Base-by-base conservation (phyloP, 2,888 invertebrate genomes). In the Stenoptilia bipunctidactyla region DNA sequence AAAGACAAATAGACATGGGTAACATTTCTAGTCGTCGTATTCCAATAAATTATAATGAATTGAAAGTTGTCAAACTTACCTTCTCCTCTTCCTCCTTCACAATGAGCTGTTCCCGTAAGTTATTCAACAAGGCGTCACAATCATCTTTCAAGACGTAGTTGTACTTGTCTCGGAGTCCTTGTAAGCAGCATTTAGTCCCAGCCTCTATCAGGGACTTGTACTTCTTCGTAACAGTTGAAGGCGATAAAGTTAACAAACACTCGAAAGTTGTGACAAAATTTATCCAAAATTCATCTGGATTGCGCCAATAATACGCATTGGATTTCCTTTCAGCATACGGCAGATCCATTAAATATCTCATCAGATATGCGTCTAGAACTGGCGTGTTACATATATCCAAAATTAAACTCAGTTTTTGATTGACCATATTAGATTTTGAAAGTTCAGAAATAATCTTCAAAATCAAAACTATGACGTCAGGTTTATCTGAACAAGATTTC, bases 371-470 rank as follows among this genome's bases (percentile, higher is more conserved):
- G 8, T 20, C 20, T 5, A 76, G 58, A 43, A 72, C 76, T 27
- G 60, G 54, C 0, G 79, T 67, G 49, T 73, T 67, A 46, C 72
- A 74, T 13, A 73, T 52, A 13, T 72, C 66, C 12, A 72, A 42
- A 15, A 80, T 50, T 30, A 76, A 47, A 42, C 60, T 62, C 1
- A 58, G 47, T 56, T 74, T 77, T 6, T 69, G 48, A 39, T 67
- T 64, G 15, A 66, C 61, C 42, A 76, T 79, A 0, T 71, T 52
- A 0, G 73, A 65, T 34, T 54, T 52, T 37, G 69, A 66, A 2
- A 74, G 52, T 61, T 76, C 82, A 1, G 67, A 57, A 41, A 84
- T 47, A 40, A 85, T 56, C 55, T 64, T 52, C n/a, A 85, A 47
- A 10, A 83, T 51, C 10, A 86, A 48, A 12, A 71, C 58, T 45